These are phyloP conservation scores for Drosophila parthenogenetica DNA, from an alignment of 2,888 invertebrate species.

Conservation along the genomic window DNA sequence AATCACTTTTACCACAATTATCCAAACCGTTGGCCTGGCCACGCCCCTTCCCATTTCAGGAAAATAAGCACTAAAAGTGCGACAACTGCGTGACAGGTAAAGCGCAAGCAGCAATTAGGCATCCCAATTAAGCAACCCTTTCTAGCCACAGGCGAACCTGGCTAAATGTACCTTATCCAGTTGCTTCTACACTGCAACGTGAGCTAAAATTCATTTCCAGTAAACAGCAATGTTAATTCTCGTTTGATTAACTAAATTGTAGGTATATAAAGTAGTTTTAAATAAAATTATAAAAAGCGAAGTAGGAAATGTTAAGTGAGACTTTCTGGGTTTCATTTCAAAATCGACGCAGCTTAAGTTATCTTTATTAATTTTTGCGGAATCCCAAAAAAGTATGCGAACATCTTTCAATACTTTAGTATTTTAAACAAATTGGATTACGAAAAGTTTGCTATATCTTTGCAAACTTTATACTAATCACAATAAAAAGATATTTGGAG, in stretches of 20 bases:
- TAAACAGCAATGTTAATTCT: neutral
- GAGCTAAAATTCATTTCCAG: neutral
- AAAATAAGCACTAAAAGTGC: conserved; percentile 58
- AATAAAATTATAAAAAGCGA: no score
- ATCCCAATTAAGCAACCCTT: conserved; percentile 22
- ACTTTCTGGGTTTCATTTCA: no score
- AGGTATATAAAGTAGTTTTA: no score
- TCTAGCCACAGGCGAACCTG: conserved; percentile 10
- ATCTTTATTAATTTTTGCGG: no score
- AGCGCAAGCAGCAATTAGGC: conserved; percentile 53
- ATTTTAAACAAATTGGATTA: no score
- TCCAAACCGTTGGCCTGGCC: conserved; percentile 42
- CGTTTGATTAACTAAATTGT: neutral
- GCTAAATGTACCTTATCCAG: conserved; percentile 10
- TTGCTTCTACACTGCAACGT: neutral
- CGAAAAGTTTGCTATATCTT: no score
- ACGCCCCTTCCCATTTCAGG: conserved; percentile 16
- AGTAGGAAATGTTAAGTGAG: no score
- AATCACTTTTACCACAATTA: conserved; percentile 63
- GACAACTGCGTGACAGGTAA: conserved; percentile 46
- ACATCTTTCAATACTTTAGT: no score
- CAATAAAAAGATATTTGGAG: no score
- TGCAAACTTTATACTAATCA: no score
- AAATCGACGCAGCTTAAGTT: no score
- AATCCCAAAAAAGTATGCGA: no score